Base-by-base conservation (phyloP, 2,888 invertebrate species). In the Oscheius sp. region DNA sequence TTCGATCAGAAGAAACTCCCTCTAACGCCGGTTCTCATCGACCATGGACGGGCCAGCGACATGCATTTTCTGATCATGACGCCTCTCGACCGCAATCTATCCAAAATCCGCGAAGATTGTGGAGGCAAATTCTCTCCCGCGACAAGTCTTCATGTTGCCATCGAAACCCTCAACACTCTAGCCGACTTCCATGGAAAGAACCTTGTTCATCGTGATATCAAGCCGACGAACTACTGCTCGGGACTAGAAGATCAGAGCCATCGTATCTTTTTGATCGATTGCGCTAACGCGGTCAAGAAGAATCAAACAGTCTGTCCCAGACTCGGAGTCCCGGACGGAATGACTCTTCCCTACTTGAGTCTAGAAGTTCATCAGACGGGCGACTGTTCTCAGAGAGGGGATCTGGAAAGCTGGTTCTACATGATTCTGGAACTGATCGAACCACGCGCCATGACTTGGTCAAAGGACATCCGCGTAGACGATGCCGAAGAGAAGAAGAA, bases 401-500 rank as follows among this genome's bases (percentile, higher is more conserved):
- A 73, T 47, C 10, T 65, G 9, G 73, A 73, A 37, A 73, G 73
- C 57, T 73, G 73, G 73, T 73, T 55, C 47, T 73, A 73, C 47
- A 35, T 73, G 63, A 37, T 42, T 5, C 13, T 73, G 9, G 73
- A 73, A 29, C 21, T 73, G 55, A 35, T 63, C n/a, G 48, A 73
- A 47, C 55, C 65, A 1, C 35, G 63, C 1, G 32, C 65, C 1
- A 53, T 73, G 32, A 21, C 2, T 55, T 73, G 73, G 73, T 1
- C 21, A 42, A 63, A 29, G 9, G 47, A 55, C 29, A 33, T n/a
- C 9, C 48, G 32, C 7, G 29, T 47, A 0, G 53, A 2, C 5
- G 70, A 58, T 9, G 33, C 33, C 47, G 42, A 47, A 42, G 48
- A 29, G 60, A 58, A 48, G 59, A 70, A 70, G 59, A 70, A 70